A percentile compares a stretch with the other conserved stretches of the same genome.
Conservation (phyloP, 2,113 vertebrate genomes). For the Otocyon megalotis region DNA sequence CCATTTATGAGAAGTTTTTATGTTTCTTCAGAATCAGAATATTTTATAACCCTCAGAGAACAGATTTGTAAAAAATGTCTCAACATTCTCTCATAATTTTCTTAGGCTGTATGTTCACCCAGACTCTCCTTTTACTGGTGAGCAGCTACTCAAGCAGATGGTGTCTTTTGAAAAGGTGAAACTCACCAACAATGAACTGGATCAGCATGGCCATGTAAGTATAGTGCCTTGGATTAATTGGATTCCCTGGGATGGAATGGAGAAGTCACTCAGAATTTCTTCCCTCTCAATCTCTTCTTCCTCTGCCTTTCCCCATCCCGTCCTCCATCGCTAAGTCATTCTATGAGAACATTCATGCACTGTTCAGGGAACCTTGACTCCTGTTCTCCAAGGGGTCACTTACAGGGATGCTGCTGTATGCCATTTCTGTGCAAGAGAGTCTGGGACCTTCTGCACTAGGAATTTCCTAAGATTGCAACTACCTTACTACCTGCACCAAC, state of each 20-base stretch:
- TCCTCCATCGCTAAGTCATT: neutral
- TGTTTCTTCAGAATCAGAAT: slow-evolving; percentile 8
- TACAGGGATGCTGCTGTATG: neutral
- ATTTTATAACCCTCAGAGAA: slow-evolving; percentile 16
- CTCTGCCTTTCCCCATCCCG: neutral
- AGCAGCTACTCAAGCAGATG: slow-evolving; percentile 99
- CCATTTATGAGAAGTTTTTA: neutral
- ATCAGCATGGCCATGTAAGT: slow-evolving; percentile 98
- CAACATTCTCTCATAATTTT: slow-evolving; percentile 57
- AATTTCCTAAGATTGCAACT: neutral
- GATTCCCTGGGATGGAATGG: neutral
- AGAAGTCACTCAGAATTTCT: neutral
- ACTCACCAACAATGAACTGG: slow-evolving; percentile 98
- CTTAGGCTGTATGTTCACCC: slow-evolving; percentile 97
- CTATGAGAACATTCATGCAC: neutral
- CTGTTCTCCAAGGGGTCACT: neutral
- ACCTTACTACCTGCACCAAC: neutral
- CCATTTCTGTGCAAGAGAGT: neutral
- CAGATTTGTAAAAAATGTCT: neutral
- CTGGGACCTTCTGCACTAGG: neutral
- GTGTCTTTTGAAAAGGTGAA: slow-evolving; percentile 99
- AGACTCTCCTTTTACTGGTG: slow-evolving; percentile 97
- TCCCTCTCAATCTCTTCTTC: neutral
- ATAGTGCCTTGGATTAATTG: accelerated
- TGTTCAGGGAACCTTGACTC: neutral